phyloP scores from a whole-genome alignment of 2,888 invertebrate species.

The Melanostoma scalare region DNA sequence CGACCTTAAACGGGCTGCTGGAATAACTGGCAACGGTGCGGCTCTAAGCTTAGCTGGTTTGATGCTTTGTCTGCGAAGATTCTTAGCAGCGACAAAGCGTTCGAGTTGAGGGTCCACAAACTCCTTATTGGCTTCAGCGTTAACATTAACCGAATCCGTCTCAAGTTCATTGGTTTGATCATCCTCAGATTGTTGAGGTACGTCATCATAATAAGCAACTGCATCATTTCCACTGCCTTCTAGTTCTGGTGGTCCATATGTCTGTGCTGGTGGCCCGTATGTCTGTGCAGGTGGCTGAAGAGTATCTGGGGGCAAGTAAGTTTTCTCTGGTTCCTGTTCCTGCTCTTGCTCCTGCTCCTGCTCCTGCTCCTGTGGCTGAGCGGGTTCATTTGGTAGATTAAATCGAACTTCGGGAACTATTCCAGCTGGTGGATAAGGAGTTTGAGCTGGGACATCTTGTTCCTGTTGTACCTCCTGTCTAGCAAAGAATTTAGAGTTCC shows the following conservation, averaged over 20 bases:
- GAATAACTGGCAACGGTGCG: constrained; percentile 42
- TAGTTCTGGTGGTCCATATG: constrained; percentile 52
- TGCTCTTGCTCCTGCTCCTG: background rate
- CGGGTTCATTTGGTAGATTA: constrained; percentile 57
- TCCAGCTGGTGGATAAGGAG: constrained; percentile 66
- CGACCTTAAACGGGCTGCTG: constrained; percentile 20
- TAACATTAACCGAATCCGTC: constrained; percentile 7
- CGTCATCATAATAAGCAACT: constrained; percentile 17
- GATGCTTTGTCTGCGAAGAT: constrained; percentile 27
- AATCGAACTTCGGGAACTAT: constrained; percentile 56
- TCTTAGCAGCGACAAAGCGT: constrained; percentile 31
- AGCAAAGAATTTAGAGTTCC: constrained; percentile 37
- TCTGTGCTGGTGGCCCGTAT: constrained; percentile 57
- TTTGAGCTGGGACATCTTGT: constrained; percentile 40
- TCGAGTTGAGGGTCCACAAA: constrained; percentile 31
- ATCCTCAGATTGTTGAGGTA: background rate
- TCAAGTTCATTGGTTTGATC: constrained; percentile 5
- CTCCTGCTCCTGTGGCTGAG: constrained; percentile 8
- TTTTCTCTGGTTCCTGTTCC: constrained; percentile 48
- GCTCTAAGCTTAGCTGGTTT: constrained; percentile 47
- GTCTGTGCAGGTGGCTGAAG: constrained; percentile 50
- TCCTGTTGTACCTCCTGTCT: constrained; percentile 46
- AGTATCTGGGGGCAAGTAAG: constrained; percentile 60
- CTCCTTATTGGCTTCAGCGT: constrained; percentile 43
- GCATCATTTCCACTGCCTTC: constrained; percentile 35